Evolutionary conservation across 2,797 vertebrate species (phyloP).

Genomic region (Sebastes steindachneri): DNA sequence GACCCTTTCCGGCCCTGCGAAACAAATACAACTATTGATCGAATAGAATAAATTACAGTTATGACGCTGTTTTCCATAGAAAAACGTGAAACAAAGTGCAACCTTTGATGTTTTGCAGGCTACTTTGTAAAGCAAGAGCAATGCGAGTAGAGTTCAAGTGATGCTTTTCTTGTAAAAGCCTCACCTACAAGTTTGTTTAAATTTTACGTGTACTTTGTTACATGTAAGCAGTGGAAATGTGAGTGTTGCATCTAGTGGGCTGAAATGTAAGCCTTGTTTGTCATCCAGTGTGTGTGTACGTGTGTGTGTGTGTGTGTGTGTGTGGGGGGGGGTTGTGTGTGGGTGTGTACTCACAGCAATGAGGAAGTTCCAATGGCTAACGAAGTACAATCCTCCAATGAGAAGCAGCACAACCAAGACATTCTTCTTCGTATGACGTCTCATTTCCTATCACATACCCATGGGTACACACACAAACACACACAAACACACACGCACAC

Average conservation of each 20-base stretch:
- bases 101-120: neutral
- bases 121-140: neutral
- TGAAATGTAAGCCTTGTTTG: neutral
- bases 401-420: constrained; percentile 47
- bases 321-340: too few species aligned
- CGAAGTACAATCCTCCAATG: constrained; percentile 29
- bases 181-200: neutral
- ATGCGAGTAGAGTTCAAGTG: neutral
- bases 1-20: constrained; percentile 14
- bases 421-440: constrained; percentile 49
- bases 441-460: constrained; percentile 60
- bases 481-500: neutral
- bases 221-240: neutral
- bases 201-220: neutral
- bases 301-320: neutral
- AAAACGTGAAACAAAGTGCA: neutral
- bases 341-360: constrained; percentile 36
- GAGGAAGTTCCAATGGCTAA: neutral
- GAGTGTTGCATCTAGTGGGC: too few species aligned
- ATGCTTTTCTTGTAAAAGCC: neutral
- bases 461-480: neutral
- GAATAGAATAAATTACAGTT: neutral
- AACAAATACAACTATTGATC: neutral
- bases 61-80: neutral
- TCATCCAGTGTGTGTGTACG: neutral